Evolutionary conservation across 2,113 vertebrate genomes (phyloP).

Genomic region (Carassius carassius): DNA sequence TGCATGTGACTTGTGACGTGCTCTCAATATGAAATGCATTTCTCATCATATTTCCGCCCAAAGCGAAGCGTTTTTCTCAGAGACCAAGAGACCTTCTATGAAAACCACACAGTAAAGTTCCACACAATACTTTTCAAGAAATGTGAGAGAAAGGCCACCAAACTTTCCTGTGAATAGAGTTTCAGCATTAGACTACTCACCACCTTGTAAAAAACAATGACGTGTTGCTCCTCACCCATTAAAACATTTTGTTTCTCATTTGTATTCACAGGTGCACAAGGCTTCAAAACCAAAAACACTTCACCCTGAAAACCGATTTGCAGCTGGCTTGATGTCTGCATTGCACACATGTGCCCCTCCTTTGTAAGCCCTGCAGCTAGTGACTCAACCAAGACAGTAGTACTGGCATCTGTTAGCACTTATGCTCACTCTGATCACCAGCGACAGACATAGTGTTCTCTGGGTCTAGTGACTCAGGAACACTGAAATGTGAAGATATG

Average conservation of each 20-base stretch:
- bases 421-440: constrained; percentile 3
- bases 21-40: not conserved
- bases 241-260: constrained; percentile 19
- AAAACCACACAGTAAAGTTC: constrained; percentile 25
- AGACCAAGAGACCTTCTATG: constrained; percentile 15
- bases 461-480: constrained; percentile 18
- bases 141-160: constrained; percentile 5
- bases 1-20: not conserved
- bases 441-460: constrained; percentile 19
- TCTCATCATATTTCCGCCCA: constrained; percentile 17
- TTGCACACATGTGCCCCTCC: constrained; percentile 16
- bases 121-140: constrained; percentile 22
- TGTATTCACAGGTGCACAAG: constrained; percentile 40
- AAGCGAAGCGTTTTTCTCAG: constrained; percentile 28
- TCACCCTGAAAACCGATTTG: constrained; percentile 10
- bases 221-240: not conserved
- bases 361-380: constrained; percentile 4
- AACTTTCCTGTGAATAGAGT: not conserved
- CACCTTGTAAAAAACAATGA: not conserved
- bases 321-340: constrained; percentile 32
- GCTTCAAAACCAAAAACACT: constrained; percentile 32
- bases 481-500: not conserved
- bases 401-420: constrained; percentile 20
- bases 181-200: not conserved
- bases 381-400: constrained; percentile 41